Evolutionary conservation across 2,888 invertebrate species (phyloP), one percentile per base, ranked within the genome.

Genomic region (Bombyx huttoni): DNA sequence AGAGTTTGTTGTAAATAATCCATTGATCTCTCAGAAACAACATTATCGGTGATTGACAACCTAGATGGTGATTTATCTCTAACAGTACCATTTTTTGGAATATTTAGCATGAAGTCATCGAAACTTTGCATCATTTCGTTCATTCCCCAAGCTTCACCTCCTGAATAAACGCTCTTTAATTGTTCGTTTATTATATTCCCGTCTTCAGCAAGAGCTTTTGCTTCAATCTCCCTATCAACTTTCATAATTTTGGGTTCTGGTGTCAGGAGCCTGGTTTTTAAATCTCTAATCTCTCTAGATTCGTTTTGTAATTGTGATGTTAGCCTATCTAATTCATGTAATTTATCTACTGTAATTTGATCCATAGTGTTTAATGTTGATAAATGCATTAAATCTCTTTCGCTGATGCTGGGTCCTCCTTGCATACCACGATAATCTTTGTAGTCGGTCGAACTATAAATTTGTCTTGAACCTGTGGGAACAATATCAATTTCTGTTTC

Each of bases 271-370:
- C 92, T 91, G 65, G 91, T 90, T 79, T 93, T 92, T 60, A 94
- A 87, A 75, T 94, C 93, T 81, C 93, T 93, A 65, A 94, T 89
- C 78, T 93, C 93, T 76, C 92, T 91, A 54, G 94, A 93, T 84
- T 94, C 94, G 81, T 93, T 93, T 65, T 94, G 93, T 70, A 94
- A 89, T 82, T 94, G 94, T 60, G 89, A 91, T 73, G 93, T 93
- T 68, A 94, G 77, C 75, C 93, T 90, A 89, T 94, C 94, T 78
- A 94, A 89, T 85, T 94, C 94, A 69, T 93, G 92, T 73, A 94
- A 89, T 85, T 94, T 94, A 78, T 93, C 93, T 74, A 94, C 91
- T 53, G 94, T 92, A 57, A 93, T 92, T 79, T 94, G 92, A 81
- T 94, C 94, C 73, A 94, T 91, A 58, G 93, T 91, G 81, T 92